A percentile compares a stretch with the other conserved stretches of the same genome.
Conservation (phyloP, 2,888 invertebrate genomes). For the Chouioia cunea region DNA sequence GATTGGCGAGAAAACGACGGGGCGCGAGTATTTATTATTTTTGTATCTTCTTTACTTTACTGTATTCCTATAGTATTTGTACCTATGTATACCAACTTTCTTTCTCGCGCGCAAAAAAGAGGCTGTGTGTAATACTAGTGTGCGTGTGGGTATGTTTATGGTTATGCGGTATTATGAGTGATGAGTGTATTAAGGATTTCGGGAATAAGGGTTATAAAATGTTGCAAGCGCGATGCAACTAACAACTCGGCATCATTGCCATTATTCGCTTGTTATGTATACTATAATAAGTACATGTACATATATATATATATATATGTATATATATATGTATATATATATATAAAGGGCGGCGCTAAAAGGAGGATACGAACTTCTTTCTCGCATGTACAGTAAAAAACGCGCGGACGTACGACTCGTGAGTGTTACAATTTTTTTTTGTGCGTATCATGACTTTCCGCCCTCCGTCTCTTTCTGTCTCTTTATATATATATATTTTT, state of each 20-base stretch:
- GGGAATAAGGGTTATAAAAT: constrained; percentile 32
- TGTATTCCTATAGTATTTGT: not conserved
- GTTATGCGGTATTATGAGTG: not conserved
- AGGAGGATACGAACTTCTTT: not conserved
- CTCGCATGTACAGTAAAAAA: constrained; percentile 14
- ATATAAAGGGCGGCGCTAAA: not conserved
- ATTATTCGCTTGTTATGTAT: too few species aligned
- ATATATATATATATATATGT: not conserved
- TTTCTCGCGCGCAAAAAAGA: constrained; percentile 7
- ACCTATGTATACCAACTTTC: not conserved
- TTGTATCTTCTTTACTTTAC: constrained; percentile 4
- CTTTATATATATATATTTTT: too few species aligned
- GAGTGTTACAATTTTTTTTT: constrained; percentile 34
- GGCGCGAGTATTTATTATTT: constrained; percentile 11
- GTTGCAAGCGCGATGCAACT: constrained; percentile 33
- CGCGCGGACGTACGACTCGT: constrained; percentile 30
- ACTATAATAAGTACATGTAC: too few species aligned
- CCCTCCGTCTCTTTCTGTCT: constrained; percentile 16
- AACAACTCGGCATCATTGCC: constrained; percentile 20
- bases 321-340: not conserved
- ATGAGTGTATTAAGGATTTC: not conserved
- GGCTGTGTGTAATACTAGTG: too few species aligned
- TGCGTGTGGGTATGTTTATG: constrained; percentile 22
- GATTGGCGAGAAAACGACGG: constrained; percentile 43
- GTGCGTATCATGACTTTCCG: constrained; percentile 45